These are phyloP conservation scores for Eilema caniola DNA, from an alignment of 2,888 invertebrate genomes.

Conservation along the genomic window DNA sequence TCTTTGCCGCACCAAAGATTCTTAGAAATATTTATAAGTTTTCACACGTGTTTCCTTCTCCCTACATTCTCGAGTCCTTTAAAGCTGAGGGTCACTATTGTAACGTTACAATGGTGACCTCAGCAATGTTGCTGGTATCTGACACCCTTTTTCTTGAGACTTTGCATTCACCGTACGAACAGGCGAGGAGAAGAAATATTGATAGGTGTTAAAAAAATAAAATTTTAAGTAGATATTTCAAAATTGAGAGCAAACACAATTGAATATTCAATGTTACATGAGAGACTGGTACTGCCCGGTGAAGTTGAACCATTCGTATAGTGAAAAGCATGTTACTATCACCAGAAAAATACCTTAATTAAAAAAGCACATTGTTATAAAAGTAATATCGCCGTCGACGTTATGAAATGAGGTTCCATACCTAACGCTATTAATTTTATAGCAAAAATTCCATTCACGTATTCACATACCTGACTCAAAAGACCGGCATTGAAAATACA, in stretches of 20 bases:
- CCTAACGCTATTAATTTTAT: neutral
- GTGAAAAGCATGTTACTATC: neutral
- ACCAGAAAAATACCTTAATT: neutral
- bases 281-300: neutral
- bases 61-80: no score
- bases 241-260: no score
- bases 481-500: conserved; percentile 10
- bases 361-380: neutral
- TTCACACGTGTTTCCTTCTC: no score
- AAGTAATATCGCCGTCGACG: neutral
- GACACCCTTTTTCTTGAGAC: neutral
- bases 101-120: no score
- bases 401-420: neutral
- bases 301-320: neutral
- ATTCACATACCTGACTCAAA: neutral
- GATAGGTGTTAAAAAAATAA: no score
- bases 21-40: no score
- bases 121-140: neutral
- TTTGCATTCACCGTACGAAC: no score
- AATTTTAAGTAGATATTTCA: no score
- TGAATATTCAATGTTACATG: no score
- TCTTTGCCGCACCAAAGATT: neutral
- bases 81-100: no score
- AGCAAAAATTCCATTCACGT: neutral
- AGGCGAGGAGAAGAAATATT: no score